Conservation (phyloP, 1,140 invertebrate genomes). For the Musca vetustissima region DNA sequence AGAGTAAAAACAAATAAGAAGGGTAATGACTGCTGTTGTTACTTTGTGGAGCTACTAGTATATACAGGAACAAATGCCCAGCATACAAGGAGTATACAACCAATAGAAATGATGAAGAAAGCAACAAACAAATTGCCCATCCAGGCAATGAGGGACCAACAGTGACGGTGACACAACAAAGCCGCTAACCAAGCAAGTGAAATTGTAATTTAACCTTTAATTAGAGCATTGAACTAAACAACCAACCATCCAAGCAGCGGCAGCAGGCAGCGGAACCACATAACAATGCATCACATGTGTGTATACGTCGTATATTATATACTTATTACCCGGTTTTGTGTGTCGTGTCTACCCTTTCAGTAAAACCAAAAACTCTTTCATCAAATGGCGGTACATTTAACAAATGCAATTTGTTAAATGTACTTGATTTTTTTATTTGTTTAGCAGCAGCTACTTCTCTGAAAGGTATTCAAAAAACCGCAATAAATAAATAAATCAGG, state of each 20-base stretch:
- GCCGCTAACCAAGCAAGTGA: slow-evolving; percentile 29
- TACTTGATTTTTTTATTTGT: too few relatives aligned
- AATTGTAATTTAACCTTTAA: slow-evolving; percentile 50
- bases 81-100: background rate
- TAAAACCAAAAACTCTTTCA: background rate
- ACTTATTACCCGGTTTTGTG: too few relatives aligned
- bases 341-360: too few relatives aligned
- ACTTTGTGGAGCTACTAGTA: too few relatives aligned
- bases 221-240: slow-evolving; percentile 54
- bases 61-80: background rate
- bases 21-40: too few relatives aligned
- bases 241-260: too few relatives aligned
- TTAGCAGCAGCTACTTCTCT: too few relatives aligned
- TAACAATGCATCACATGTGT: slow-evolving; percentile 25
- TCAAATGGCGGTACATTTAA: background rate
- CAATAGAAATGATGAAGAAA: slow-evolving; percentile 8
- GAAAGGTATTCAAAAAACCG: too few relatives aligned
- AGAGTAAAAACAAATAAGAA: too few relatives aligned
- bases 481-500: too few relatives aligned
- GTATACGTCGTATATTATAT: background rate
- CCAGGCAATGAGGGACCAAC: too few relatives aligned
- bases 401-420: background rate
- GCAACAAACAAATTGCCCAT: slow-evolving; percentile 15
- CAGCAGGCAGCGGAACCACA: slow-evolving; percentile 23
- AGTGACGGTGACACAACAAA: background rate